Conservation (phyloP, 2,113 vertebrate genomes). For the Anser brachyrhynchus region DNA sequence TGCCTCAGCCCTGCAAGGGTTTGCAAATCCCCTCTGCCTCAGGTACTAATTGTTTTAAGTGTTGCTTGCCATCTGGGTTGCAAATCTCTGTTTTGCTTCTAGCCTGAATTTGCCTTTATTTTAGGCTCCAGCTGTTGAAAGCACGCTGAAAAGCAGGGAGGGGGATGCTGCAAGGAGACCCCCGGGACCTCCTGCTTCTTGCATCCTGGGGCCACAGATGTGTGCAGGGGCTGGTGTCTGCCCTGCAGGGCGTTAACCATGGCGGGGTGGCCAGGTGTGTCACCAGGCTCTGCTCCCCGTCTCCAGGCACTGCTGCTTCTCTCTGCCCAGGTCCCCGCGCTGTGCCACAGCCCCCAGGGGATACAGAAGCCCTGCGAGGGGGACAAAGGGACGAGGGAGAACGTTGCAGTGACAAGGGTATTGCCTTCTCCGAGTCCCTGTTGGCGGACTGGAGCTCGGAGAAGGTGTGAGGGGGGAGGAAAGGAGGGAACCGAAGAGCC, state of each 20-base stretch:
- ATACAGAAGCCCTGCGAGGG: neutral
- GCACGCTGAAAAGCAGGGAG: fast-evolving
- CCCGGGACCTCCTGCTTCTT: neutral
- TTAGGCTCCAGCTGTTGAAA: neutral
- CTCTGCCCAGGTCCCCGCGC: neutral
- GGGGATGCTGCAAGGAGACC: neutral
- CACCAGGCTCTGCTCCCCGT: neutral
- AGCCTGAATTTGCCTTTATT: neutral
- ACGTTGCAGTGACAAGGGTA: neutral
- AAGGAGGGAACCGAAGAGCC: neutral
- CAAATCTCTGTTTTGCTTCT: neutral
- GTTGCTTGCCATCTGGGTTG: neutral
- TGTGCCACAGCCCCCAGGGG: neutral
- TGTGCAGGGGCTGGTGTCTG: fast-evolving
- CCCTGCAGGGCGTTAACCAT: neutral
- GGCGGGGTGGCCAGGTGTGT: neutral
- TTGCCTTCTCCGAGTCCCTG: neutral
- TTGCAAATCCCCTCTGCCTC: neutral
- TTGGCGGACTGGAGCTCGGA: neutral
- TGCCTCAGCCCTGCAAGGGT: neutral
- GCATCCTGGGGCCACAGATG: fast-evolving
- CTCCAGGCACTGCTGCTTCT: fast-evolving
- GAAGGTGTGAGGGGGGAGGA: neutral
- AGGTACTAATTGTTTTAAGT: neutral
- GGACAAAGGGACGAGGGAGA: neutral